Conservation (phyloP, 2,797 vertebrate species). For the Masticophis lateralis region DNA sequence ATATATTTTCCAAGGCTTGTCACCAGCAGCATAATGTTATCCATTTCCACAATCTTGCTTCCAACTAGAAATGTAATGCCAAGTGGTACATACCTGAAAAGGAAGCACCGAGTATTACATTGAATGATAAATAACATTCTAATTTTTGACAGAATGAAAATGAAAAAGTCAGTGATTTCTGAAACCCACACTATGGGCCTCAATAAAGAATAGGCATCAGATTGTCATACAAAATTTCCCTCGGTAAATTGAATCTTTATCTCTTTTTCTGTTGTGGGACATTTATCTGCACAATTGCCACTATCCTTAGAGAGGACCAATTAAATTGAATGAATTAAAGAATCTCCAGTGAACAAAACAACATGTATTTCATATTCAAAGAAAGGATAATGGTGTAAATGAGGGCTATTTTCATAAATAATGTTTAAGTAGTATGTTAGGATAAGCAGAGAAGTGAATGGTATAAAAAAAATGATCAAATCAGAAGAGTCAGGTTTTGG, state of each 20-base stretch:
- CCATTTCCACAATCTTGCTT: conserved; percentile 99
- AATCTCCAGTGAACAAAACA: neutral
- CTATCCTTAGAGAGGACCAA: neutral
- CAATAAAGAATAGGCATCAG: neutral
- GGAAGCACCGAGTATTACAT: neutral
- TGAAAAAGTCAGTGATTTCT: neutral
- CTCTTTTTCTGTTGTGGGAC: neutral
- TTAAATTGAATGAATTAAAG: neutral
- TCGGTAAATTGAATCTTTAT: neutral
- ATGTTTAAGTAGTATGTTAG: neutral
- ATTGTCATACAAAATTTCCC: neutral
- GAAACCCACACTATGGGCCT: neutral
- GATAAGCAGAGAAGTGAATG: neutral
- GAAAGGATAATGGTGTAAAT: neutral
- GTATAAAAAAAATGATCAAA: neutral
- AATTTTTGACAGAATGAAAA: neutral
- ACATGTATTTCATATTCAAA: neutral
- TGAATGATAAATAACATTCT: neutral
- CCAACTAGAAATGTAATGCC: conserved; percentile 97
- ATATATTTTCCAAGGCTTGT: conserved; percentile 97
- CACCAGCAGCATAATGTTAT: conserved; percentile 87
- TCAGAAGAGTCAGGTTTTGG: neutral
- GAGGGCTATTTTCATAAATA: neutral
- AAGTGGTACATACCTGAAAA: conserved; percentile 90
- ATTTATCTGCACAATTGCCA: neutral